Conservation (phyloP, 2,888 invertebrate species). For the Ischnus inquisitorius region DNA sequence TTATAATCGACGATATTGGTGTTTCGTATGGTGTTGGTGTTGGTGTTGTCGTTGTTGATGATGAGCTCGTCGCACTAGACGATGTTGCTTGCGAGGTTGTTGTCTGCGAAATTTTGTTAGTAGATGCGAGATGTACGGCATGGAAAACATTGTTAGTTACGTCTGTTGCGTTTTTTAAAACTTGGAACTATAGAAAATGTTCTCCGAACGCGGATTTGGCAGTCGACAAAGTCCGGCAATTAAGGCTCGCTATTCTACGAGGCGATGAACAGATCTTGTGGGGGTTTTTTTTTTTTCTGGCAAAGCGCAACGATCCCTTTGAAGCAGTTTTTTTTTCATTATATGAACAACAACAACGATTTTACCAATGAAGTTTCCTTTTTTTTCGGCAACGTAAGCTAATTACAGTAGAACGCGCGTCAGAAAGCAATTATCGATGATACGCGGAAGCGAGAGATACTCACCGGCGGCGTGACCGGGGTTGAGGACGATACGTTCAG, state of each 20-base stretch:
- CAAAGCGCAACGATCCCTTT: conserved; percentile 64
- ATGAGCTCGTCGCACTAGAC: conserved; percentile 65
- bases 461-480: conserved; percentile 58
- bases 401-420: conserved; percentile 65
- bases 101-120: conserved; percentile 85
- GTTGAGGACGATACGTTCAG: conserved; percentile 67
- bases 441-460: conserved; percentile 48
- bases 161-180: conserved; percentile 52
- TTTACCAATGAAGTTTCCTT: conserved; percentile 32
- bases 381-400: conserved; percentile 65
- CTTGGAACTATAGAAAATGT: conserved; percentile 36
- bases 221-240: neutral
- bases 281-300: conserved; percentile 26
- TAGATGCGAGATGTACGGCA: conserved; percentile 83
- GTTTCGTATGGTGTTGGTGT: conserved; percentile 72
- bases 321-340: conserved; percentile 56
- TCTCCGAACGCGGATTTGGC: neutral
- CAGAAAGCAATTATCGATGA: conserved; percentile 65
- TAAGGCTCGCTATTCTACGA: conserved; percentile 59
- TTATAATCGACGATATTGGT: conserved; percentile 81
- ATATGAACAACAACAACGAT: conserved; percentile 43
- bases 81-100: conserved; percentile 75
- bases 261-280: conserved; percentile 49
- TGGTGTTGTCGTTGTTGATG: conserved; percentile 73
- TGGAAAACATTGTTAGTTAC: conserved; percentile 82